Evolutionary conservation across 2,888 invertebrate species (phyloP), one percentile per base, ranked within the genome.

Genomic region (Bembecia ichneumoniformis): DNA sequence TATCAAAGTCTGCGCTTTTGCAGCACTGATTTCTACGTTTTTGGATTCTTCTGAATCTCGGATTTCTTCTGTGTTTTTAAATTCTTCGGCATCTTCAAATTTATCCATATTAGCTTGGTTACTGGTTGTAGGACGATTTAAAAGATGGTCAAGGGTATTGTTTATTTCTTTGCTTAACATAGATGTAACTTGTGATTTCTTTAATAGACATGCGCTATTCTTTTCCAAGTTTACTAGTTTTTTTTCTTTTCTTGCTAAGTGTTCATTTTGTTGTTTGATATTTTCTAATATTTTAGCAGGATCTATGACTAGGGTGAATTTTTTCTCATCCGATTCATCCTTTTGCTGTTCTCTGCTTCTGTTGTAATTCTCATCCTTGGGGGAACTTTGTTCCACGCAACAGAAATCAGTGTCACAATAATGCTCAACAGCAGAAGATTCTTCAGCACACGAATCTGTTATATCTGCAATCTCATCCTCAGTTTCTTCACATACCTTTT

Each of bases 401-500:
- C 52, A 52, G 28, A 49, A 52, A 52, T 48, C 54, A 51, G 4
- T 51, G 49, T 51, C 58, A 20, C 51, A 49, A 35, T 51, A 49
- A 43, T 50, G 51, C 20, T 58, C 53, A 47, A 59, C 54, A 17
- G 52, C 47, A 14, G 58, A 57, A 35, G 54, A 50, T 46, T 75
- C 74, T 54, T 77, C 76, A 46, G 59, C 48, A 52, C 60, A 62
- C 2, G 69, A 66, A 54, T 82, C 81, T 47, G 64, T 58, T 47
- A 82, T 77, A 48, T 84, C 82, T 52, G 73, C 68, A 47, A 73
- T 58, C 64, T 82, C 82, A 56, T 87, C 82, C 66, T 82, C 83
- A 15, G 80, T 82, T 66, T 81, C 79, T 46, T 71, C 76, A 55
- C 64, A 73, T 44, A 65, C 55, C 53, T 70, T 75, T 52, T 71